These are phyloP conservation scores for Drosophila sturtevanti DNA, from an alignment of 1,140 invertebrate species.

Conservation along the genomic window DNA sequence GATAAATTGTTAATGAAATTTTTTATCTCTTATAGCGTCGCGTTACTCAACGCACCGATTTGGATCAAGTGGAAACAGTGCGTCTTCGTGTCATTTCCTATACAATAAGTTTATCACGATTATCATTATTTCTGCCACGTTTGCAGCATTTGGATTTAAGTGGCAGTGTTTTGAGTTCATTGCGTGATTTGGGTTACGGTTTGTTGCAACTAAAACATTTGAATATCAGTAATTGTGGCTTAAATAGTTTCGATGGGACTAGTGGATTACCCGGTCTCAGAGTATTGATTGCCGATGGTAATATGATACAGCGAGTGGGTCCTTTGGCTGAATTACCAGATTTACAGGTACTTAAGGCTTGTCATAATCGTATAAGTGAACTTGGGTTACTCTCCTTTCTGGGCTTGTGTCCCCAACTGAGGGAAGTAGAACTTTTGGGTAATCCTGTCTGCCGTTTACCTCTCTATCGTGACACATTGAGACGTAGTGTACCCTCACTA, in stretches of 20 bases:
- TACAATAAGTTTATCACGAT: conserved; percentile 85
- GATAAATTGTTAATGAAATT: background rate
- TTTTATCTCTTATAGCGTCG: conserved; percentile 48
- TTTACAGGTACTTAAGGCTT: conserved; percentile 60
- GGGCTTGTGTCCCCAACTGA: conserved; percentile 81
- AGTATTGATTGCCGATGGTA: conserved; percentile 86
- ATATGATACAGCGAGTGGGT: conserved; percentile 85
- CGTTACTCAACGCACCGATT: conserved; percentile 84
- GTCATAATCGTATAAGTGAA: conserved; percentile 82
- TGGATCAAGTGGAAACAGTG: conserved; percentile 84
- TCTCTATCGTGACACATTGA: conserved; percentile 78
- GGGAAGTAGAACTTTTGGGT: conserved; percentile 81
- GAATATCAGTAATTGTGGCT: conserved; percentile 86
- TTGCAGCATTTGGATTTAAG: conserved; percentile 85
- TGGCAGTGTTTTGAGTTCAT: conserved; percentile 86
- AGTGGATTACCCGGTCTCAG: conserved; percentile 85
- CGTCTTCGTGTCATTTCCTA: conserved; percentile 86
- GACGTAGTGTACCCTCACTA: conserved; percentile 80
- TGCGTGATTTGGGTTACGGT: conserved; percentile 87
- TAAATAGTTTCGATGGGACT: conserved; percentile 87
- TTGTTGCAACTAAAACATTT: conserved; percentile 85
- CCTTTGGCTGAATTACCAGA: conserved; percentile 83
- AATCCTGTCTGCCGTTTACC: conserved; percentile 80
- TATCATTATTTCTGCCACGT: conserved; percentile 85
- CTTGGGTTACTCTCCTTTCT: conserved; percentile 82